Evolutionary conservation across 1,140 invertebrate genomes (phyloP), one percentile per base, ranked within the genome.

Genomic region (Drosophila santomea): DNA sequence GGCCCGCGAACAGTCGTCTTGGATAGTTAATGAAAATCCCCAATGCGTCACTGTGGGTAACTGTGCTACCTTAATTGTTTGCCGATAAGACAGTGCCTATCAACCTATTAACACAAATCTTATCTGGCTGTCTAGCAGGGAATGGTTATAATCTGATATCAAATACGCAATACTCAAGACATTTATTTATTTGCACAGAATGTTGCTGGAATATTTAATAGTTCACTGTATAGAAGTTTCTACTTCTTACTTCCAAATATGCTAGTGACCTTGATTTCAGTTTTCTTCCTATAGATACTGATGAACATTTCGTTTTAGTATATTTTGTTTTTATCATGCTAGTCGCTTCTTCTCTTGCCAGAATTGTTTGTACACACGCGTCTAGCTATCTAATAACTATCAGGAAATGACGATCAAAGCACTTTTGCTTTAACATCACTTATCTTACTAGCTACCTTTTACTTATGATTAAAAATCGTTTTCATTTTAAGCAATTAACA

Each of bases 41-140:
- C 44, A 47, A 56, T 71, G 50, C 64, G 67, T 71, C 64, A 71
- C 15, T 20, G 20, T 36, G 4, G 38, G 25, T 32, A 32, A 36
- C 17, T 43, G 44, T 7, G 32, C 43, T 20, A 45, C 20, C 43
- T 45, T 45, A 45, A 48, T 69, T 69, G 41, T 47, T 48, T 56
- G 35, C n/a, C 52, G 64, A 57, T 71, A 69, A 25, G 51, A 15
- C 20, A 71, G 15, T 28, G 48, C 68, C 56, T 69, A 48, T 44
- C 15, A 35, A 14, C 3, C 5, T 14, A 17, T 52, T 68, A 41
- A 15, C 8, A 14, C 12, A 5, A 41, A 43, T 67, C 38, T 68
- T 44, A 68, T 68, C 47, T 47, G 2, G 1, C 20, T 15, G 54
- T 61, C 56, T 66, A 50, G 32, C 12, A 15, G 25, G 1, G 60